Base-by-base conservation (phyloP, 2,888 invertebrate genomes). In the Melikaiella ostensackeni region DNA sequence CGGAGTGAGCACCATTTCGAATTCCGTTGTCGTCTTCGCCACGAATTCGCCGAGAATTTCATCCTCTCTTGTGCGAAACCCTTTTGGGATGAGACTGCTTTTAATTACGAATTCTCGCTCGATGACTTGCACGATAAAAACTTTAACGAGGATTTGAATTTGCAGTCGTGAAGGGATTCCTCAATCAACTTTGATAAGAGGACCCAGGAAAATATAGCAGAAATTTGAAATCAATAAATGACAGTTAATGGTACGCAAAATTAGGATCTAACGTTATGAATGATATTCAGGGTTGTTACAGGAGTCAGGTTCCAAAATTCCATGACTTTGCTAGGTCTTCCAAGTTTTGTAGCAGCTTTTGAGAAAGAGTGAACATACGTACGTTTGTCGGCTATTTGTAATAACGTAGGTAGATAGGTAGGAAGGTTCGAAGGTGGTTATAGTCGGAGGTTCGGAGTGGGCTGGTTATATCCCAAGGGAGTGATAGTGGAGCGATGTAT, bases 401-500 rank as follows among this genome's bases (percentile, higher is more conserved):
- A 89, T 89, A 87, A 88, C 89, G 84, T 84, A 85, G 87, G 82
- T 85, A 82, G 83, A 80, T 79, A 81, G 77, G 77, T 78, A 74
- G 77, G 81, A 63, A 80, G 81, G 80, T 75, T 74, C 74, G 57
- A 75, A 75, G 62, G 82, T 77, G 77, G 75, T n/a, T n/a, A 78
- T 79, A 78, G 81, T 61, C 73, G 30, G 30, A 61, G 80, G 63
- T 66, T 63, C 66, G 75, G 75, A 82, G 59, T 75, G 80, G 81
- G 78, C 78, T 79, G 75, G 79, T 81, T 82, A 88, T 85, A 87
- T 83, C 90, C 89, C 90, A 80, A 80, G 90, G 90, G 90, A 89
- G 89, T 90, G 89, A 90, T 90, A 89, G 88, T 84, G 85, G 85
- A 87, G 88, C 87, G 90, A 90, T 90, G 90, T 90, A 90, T 90